Conservation (phyloP, 2,113 vertebrate species). For the Kryptolebias marmoratus region DNA sequence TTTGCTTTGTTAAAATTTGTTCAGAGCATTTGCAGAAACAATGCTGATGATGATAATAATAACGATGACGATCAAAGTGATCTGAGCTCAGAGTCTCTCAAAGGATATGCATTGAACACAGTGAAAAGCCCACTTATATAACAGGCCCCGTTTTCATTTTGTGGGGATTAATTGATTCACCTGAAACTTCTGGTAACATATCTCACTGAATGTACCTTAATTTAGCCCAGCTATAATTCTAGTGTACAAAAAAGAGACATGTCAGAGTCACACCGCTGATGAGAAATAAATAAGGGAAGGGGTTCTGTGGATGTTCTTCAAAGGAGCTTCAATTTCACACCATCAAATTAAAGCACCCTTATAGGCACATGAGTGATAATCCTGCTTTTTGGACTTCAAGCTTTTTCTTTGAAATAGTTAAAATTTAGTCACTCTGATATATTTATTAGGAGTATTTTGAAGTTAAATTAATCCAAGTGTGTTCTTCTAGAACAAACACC, state of each 20-base stretch:
- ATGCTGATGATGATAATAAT: conserved; percentile 22
- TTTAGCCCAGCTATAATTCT: conserved; percentile 47
- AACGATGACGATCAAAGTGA: neutral
- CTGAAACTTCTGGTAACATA: conserved; percentile 53
- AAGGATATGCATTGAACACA: conserved; percentile 11
- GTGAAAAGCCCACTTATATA: conserved; percentile 30
- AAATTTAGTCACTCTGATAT: conserved; percentile 29
- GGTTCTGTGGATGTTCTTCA: conserved; percentile 65
- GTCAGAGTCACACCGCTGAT: conserved; percentile 51
- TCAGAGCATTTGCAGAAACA: neutral
- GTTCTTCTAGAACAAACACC: conserved; percentile 10
- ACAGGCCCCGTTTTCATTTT: conserved; percentile 42
- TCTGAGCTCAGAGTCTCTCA: conserved; percentile 4
- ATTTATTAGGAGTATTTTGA: conserved; percentile 21
- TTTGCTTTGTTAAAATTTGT: neutral
- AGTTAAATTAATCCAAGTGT: conserved; percentile 13
- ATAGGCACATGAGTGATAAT: conserved; percentile 47
- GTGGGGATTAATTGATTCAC: conserved; percentile 45
- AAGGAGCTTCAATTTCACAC: conserved; percentile 71
- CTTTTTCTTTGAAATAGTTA: conserved; percentile 26
- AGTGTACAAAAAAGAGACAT: conserved; percentile 52
- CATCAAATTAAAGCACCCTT: conserved; percentile 64
- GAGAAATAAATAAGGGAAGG: conserved; percentile 59
- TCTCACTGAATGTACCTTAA: conserved; percentile 56
- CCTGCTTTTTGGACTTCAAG: conserved; percentile 35